These are phyloP conservation scores for Sebastes diaconus DNA, from an alignment of 2,797 vertebrate genomes.

Conservation along the genomic window DNA sequence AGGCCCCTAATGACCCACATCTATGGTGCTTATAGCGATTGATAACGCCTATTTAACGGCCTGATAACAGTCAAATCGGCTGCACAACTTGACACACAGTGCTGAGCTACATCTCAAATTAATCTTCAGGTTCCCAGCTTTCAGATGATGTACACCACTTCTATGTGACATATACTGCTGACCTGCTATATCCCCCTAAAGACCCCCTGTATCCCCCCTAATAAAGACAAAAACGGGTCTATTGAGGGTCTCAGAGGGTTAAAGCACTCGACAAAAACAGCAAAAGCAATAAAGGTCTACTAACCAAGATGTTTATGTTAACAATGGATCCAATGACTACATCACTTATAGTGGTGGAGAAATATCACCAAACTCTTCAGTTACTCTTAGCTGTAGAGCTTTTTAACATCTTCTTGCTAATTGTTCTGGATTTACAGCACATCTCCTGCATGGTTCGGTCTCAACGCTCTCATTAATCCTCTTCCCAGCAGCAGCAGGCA, in stretches of 20 bases:
- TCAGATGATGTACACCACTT: too few species aligned
- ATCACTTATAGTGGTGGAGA: neutral
- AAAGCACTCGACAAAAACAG: neutral
- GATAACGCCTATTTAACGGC: accelerated
- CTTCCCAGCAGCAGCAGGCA: conserved; percentile 1
- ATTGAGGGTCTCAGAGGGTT: neutral
- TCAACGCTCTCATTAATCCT: conserved; percentile 9
- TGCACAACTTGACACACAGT: too few species aligned
- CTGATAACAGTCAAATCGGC: too few species aligned
- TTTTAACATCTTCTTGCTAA: neutral
- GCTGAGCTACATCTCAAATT: too few species aligned
- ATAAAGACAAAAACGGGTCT: too few species aligned
- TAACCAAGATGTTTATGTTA: neutral
- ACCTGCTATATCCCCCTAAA: too few species aligned
- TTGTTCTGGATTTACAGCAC: neutral
- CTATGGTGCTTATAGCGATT: accelerated
- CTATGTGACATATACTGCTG: too few species aligned
- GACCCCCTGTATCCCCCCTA: accelerated
- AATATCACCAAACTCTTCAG: neutral
- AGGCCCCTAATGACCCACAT: too few species aligned
- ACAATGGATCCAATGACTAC: neutral
- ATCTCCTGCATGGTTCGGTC: neutral
- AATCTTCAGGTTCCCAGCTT: too few species aligned
- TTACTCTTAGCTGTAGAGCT: neutral
- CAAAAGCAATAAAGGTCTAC: neutral